phyloP scores from a whole-genome alignment of 2,797 vertebrate species.

The Pseudomugil tenellus region DNA sequence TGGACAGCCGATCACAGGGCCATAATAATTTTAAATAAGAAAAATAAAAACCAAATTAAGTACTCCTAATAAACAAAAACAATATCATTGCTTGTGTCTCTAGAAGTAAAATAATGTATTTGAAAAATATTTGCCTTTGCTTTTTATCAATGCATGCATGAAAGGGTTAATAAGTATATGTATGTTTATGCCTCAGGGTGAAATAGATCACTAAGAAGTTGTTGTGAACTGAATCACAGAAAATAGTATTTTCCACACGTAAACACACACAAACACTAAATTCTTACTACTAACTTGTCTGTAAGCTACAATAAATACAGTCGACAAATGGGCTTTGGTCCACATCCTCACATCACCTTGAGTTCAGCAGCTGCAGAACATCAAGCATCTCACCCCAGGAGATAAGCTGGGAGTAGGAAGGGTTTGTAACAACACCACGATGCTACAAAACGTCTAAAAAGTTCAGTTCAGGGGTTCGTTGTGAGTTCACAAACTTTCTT shows the following conservation, averaged over 20 bases:
- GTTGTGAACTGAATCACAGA: slow-evolving; percentile 33
- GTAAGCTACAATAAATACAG: slow-evolving; percentile 29
- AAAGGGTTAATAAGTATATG: too few relatives aligned
- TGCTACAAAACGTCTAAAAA: background rate
- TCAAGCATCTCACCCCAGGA: slow-evolving; percentile 24
- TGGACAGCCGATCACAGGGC: too few relatives aligned
- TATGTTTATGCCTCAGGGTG: slow-evolving; percentile 21
- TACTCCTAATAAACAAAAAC: too few relatives aligned
- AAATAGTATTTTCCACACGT: too few relatives aligned
- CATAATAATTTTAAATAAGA: too few relatives aligned
- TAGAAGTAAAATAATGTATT: too few relatives aligned
- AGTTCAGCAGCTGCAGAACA: slow-evolving; percentile 46
- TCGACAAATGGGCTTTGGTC: slow-evolving; percentile 38
- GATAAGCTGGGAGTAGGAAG: slow-evolving; percentile 39
- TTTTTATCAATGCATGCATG: too few relatives aligned
- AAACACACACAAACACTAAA: slow-evolving; percentile 13
- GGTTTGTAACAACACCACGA: slow-evolving; percentile 19
- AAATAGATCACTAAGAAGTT: slow-evolving; percentile 36
- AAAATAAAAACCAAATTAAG: too few relatives aligned
- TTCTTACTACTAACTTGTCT: slow-evolving; percentile 27
- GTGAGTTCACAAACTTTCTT: slow-evolving; percentile 46
- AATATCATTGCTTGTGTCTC: too few relatives aligned
- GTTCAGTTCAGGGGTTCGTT: slow-evolving; percentile 30
- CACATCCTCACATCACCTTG: slow-evolving; percentile 29
- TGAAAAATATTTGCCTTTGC: too few relatives aligned